A percentile compares a stretch with the other conserved stretches of the same genome.
phyloP scores from a whole-genome alignment of 2,888 invertebrate species.

The Perizoma affinitatum region DNA sequence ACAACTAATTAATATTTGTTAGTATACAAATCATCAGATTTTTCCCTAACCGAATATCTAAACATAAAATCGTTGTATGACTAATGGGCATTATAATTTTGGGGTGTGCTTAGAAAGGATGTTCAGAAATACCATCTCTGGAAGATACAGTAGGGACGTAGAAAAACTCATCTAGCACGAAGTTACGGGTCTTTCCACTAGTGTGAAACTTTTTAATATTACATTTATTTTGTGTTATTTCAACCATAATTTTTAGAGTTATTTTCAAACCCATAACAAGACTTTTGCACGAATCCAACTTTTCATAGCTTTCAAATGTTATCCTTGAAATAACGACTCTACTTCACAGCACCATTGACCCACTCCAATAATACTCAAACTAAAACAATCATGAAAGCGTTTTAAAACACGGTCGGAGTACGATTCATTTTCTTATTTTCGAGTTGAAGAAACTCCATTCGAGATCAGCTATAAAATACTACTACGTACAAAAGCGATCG shows the following conservation, averaged over 20 bases:
- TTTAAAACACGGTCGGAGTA: constrained; percentile 15
- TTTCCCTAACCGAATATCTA: too few species aligned
- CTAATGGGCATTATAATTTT: too few species aligned
- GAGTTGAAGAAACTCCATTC: constrained; percentile 27
- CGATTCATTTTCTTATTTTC: constrained; percentile 17
- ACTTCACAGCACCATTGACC: constrained; percentile 10
- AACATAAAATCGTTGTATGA: too few species aligned
- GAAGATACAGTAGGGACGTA: too few species aligned
- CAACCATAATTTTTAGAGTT: constrained; percentile 7
- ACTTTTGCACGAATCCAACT: constrained; percentile 11
- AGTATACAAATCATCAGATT: too few species aligned
- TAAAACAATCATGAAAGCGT: constrained; percentile 11
- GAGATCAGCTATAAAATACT: constrained; percentile 32
- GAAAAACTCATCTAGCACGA: too few species aligned
- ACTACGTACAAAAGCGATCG: constrained; percentile 29
- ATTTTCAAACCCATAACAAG: background rate
- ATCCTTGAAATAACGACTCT: constrained; percentile 2
- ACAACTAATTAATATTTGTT: too few species aligned
- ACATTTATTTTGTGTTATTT: background rate
- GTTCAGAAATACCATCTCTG: too few species aligned
- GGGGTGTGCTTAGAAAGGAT: too few species aligned
- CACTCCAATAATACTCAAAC: constrained; percentile 14
- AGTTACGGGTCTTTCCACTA: too few species aligned
- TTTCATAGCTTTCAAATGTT: constrained; percentile 9
- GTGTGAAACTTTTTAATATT: too few species aligned